Evolutionary conservation across 2,113 vertebrate species (phyloP).

Genomic region (Hippopotamus amphibius): DNA sequence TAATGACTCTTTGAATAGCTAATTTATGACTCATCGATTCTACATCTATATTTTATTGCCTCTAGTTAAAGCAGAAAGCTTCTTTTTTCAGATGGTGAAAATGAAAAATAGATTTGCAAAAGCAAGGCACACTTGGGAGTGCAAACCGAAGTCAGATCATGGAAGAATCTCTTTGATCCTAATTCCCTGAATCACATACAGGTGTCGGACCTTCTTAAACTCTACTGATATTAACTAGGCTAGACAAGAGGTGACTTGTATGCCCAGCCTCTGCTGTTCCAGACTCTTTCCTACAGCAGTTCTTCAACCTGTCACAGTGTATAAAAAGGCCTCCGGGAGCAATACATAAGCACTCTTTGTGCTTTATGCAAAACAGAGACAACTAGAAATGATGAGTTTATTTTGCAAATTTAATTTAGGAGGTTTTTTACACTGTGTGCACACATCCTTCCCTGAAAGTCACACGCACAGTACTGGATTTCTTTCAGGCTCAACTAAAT

Average conservation of each 20-base stretch:
- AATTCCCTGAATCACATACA: constrained; percentile 81
- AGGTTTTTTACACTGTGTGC: constrained; percentile 57
- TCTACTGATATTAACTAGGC: constrained; percentile 80
- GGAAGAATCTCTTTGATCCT: constrained; percentile 82
- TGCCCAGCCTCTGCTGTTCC: constrained; percentile 57
- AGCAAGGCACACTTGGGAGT: constrained; percentile 77
- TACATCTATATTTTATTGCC: constrained; percentile 71
- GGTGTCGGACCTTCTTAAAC: constrained; percentile 77
- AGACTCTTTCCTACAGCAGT: constrained; percentile 42
- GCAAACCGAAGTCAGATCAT: constrained; percentile 71
- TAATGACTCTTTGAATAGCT: constrained; percentile 83
- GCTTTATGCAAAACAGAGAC: constrained; percentile 57
- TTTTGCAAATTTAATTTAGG: constrained; percentile 77
- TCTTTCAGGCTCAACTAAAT: constrained; percentile 67
- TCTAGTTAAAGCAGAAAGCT: constrained; percentile 43
- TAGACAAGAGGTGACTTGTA: constrained; percentile 82
- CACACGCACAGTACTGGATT: constrained; percentile 56
- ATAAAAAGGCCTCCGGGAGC: constrained; percentile 72
- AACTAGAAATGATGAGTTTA: constrained; percentile 75
- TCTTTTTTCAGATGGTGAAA: constrained; percentile 83
- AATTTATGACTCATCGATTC: constrained; percentile 71
- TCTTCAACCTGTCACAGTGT: constrained; percentile 72
- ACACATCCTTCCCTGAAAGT: background rate
- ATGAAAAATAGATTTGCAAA: constrained; percentile 84
- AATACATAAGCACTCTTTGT: constrained; percentile 22